A percentile compares a stretch with the other conserved stretches of the same genome.
Evolutionary conservation across 2,797 vertebrate species (phyloP).

Genomic region (Siniperca obscura): DNA sequence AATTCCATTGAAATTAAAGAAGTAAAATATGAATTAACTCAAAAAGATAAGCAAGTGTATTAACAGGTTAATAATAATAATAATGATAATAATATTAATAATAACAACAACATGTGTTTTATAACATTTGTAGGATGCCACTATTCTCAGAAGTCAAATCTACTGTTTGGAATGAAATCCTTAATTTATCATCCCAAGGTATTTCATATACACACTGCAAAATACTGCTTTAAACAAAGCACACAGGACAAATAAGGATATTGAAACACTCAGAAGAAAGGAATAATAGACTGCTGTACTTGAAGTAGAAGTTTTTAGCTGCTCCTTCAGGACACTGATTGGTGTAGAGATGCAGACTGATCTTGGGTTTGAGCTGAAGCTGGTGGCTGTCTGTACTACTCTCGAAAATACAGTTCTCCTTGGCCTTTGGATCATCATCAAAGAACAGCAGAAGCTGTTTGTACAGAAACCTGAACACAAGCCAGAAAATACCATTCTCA

Average conservation of each 20-base stretch:
- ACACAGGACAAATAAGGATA: background rate
- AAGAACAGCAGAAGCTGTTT: slow-evolving; percentile 87
- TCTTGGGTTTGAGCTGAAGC: slow-evolving; percentile 83
- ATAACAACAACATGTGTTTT: background rate
- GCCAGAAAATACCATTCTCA: slow-evolving; percentile 37
- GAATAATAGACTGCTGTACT: slow-evolving; percentile 48
- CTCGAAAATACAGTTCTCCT: slow-evolving; percentile 80
- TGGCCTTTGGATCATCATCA: slow-evolving; percentile 73
- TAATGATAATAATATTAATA: background rate
- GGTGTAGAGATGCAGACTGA: slow-evolving; percentile 85
- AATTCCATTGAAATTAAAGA: background rate
- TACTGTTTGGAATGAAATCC: background rate
- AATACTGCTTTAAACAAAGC: slow-evolving; percentile 9
- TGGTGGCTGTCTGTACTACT: slow-evolving; percentile 63
- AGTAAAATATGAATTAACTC: background rate
- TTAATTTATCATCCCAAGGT: background rate
- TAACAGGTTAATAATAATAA: too few species aligned
- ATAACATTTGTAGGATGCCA: background rate
- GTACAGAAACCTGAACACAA: slow-evolving; percentile 83
- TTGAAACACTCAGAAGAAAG: slow-evolving; percentile 3
- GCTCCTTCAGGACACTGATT: slow-evolving; percentile 81
- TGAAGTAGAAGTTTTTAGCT: slow-evolving; percentile 60
- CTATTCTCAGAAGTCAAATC: background rate
- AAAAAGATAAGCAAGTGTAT: background rate
- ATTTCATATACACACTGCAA: background rate